Evolutionary conservation across 2,797 vertebrate genomes (phyloP).

Genomic region (Silurus aristotelis): DNA sequence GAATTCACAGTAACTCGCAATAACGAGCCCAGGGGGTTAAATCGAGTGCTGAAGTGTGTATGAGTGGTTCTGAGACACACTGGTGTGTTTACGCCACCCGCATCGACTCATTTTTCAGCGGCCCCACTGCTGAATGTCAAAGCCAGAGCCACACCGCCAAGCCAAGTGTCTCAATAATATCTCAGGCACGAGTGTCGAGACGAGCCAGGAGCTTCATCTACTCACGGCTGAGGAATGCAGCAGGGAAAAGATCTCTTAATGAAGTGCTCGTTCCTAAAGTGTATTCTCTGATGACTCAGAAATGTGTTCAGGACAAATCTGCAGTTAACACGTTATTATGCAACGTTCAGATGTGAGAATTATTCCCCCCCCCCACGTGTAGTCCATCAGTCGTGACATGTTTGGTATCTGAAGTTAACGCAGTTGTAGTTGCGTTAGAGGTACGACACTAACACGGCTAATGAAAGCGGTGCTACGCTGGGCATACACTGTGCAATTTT

Average conservation of each 20-base stretch:
- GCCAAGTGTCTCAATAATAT: neutral
- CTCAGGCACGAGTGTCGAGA: neutral
- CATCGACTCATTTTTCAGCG: neutral
- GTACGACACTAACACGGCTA: neutral
- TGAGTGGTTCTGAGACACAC: neutral
- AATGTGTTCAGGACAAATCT: neutral
- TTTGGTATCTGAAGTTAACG: neutral
- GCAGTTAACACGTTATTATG: neutral
- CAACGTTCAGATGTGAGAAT: constrained; percentile 1
- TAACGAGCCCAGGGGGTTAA: neutral
- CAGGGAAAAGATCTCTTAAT: constrained; percentile 2
- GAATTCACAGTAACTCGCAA: too few relatives aligned
- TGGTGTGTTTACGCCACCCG: constrained; percentile 8
- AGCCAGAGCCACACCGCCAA: neutral
- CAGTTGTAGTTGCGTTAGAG: neutral
- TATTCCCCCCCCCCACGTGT: too few relatives aligned
- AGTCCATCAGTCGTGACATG: neutral
- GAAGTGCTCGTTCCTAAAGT: neutral
- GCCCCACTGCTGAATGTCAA: constrained; percentile 17
- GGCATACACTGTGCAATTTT: too few relatives aligned
- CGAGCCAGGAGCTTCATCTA: constrained; percentile 7
- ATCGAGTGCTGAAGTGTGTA: too few relatives aligned
- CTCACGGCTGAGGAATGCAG: constrained; percentile 24
- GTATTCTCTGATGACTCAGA: neutral
- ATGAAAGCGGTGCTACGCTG: neutral